Percentiles rank a stretch among this genome's conserved stretches.
Conservation (phyloP, 2,888 invertebrate species). For the Nephrocerus scutellatus region DNA sequence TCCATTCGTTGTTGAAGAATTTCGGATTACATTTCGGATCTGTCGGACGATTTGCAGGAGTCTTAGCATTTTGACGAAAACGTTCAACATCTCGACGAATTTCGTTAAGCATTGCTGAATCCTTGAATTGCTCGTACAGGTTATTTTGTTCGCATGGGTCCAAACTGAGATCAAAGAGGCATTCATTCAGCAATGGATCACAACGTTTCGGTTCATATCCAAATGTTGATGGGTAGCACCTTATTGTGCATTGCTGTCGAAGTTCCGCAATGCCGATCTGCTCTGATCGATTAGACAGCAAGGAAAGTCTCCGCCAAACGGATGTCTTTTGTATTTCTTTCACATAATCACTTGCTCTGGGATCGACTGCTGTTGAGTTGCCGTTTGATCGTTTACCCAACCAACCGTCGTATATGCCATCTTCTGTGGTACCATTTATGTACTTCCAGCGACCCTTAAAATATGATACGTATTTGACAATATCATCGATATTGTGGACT, state of each 20-base stretch:
- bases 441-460: constrained; percentile 36
- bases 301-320: constrained; percentile 33
- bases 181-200: constrained; percentile 37
- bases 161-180: constrained; percentile 50
- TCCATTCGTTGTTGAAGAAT: constrained; percentile 54
- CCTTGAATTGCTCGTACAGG: constrained; percentile 29
- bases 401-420: constrained; percentile 33
- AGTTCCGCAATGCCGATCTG: constrained; percentile 44
- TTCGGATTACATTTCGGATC: constrained; percentile 54
- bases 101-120: constrained; percentile 25
- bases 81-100: constrained; percentile 49
- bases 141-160: constrained; percentile 52
- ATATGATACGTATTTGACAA: constrained; percentile 38
- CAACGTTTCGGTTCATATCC: constrained; percentile 32
- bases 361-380: constrained; percentile 23
- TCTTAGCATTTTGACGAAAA: constrained; percentile 45
- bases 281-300: no score
- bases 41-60: constrained; percentile 46
- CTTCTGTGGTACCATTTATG: constrained; percentile 37
- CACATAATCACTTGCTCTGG: constrained; percentile 27
- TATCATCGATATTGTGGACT: constrained; percentile 66
- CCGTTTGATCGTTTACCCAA: constrained; percentile 19
- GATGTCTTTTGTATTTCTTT: constrained; percentile 26
- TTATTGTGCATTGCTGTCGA: constrained; percentile 28
- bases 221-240: constrained; percentile 27